Base-by-base conservation (phyloP, 2,888 invertebrate species). In the Zhuqinia jingwanae region DNA sequence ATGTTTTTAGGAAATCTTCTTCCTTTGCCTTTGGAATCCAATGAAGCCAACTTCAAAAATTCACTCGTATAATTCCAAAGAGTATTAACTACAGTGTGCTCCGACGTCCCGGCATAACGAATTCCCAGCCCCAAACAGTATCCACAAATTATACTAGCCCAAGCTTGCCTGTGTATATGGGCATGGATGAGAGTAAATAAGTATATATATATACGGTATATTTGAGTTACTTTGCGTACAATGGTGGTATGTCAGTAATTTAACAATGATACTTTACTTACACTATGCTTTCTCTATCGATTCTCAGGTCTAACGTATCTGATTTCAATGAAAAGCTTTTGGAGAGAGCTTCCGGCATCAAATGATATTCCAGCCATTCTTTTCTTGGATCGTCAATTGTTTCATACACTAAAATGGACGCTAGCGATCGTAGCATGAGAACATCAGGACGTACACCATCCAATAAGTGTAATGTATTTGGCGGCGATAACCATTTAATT, bases 101-200 rank as follows among this genome's bases (percentile, higher is more conserved):
- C 95, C 13, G 96, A 97, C 0, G 98, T 96, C 50, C 99, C 99
- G 0, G 99, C 99, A 93, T 96, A 99, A 89, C 97, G 96, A 2
- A 99, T 93, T 0, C 98, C 99, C 91, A 99, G 93, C 8, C 97
- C 97, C 94, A 99, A 96, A 91, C 98, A 97, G 0, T 97, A 98
- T 20, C 99, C 99, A 0, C 98, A 96, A 86, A 98, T 94, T 89
- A 99, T 97, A 92, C 99, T 98, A 93, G 98, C 98, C 93, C 98
- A 99, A 0, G 98, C 98, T 94, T 99, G 98, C 91, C 97, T 97
- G 92, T 36, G 36, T 36, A 36, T 36, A 36, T 3, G 8, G 8
- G 36, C 36, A 36, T 8, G n/a, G n/a, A n/a, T n/a, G n/a, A n/a
- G n/a, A n/a, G n/a, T n/a, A n/a, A n/a, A n/a, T n/a, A n/a, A n/a